These are phyloP conservation scores for Rhogogaster chlorosoma DNA, from an alignment of 2,888 invertebrate genomes.

Conservation along the genomic window DNA sequence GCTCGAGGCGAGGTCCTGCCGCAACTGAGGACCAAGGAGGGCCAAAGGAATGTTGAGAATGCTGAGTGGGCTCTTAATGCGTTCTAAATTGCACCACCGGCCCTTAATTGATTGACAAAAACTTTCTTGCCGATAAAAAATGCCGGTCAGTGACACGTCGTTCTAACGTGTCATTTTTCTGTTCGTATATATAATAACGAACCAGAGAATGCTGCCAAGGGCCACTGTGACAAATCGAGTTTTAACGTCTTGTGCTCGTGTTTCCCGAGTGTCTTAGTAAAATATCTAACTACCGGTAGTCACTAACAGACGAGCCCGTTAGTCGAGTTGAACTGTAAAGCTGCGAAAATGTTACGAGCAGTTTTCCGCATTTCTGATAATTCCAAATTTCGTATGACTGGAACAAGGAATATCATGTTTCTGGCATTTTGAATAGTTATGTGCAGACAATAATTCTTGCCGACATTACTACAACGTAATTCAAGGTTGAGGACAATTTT, in stretches of 20 bases:
- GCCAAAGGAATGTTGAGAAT: slow-evolving; percentile 63
- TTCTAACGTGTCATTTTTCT: slow-evolving; percentile 30
- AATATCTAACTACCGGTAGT: background rate
- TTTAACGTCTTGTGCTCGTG: background rate
- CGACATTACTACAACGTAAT: background rate
- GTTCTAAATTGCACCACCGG: slow-evolving; percentile 67
- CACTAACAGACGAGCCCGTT: background rate
- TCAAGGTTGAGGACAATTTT: background rate
- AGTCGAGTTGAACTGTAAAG: slow-evolving; percentile 1
- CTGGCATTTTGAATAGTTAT: background rate
- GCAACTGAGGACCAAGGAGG: slow-evolving; percentile 50
- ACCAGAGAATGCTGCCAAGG: slow-evolving; percentile 2
- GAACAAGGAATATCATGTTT: background rate
- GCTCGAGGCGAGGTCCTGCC: slow-evolving; percentile 51
- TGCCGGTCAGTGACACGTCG: slow-evolving; percentile 49
- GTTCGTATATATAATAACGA: background rate
- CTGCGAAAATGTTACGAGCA: background rate
- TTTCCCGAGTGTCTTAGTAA: background rate
- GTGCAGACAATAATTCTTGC: background rate
- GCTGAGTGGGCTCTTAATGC: slow-evolving; percentile 64
- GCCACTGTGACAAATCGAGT: slow-evolving; percentile 30
- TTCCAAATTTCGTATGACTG: background rate
- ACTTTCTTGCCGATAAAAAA: slow-evolving; percentile 57
- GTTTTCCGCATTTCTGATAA: background rate
- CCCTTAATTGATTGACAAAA: slow-evolving; percentile 70